Base-by-base conservation (phyloP, 2,888 invertebrate genomes). In the Drosophila nigritarsus region DNA sequence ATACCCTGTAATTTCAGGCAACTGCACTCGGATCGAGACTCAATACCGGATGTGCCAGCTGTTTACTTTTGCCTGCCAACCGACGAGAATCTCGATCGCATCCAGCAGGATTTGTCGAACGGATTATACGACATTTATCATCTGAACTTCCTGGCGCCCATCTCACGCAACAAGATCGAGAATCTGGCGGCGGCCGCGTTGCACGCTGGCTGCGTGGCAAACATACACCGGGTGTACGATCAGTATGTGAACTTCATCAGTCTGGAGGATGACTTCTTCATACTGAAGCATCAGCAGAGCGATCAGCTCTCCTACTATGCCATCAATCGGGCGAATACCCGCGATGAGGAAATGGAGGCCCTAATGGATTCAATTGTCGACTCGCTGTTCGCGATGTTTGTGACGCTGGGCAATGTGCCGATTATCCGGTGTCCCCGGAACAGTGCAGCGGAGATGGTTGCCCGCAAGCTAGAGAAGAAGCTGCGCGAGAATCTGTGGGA, bases 171-270 rank as follows among this genome's bases (percentile, higher is more conserved):
- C 89, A 97, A 97, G 93, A 95, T 99, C 74, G 99, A 99, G 94
- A 98, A 99, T 92, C 94, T 99, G 62, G 99, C 99, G 2, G 95
- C 97, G 0, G 96, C 98, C 2, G 98, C 99, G 0, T 95, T 99
- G 53, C 97, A 98, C 87, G 96, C 98, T 0, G 97, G 97, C 88
- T 96, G 97, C 82, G 97, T 98, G n/a, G 95, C 97, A 49, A 97
- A 96, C 91, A 97, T 99, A 70, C 97, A 98, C 78, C 99, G 99
- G 94, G 97, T 99, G 18, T 99, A 96, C 94, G 99, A 99, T 93
- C 99, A 99, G 93, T 99, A 99, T 94, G 95, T 99, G 63, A 99
- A 99, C 94, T 99, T 99, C 90, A 99, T 99, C 85, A 97, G 98
- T 54, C 94, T 99, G 78, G 99, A 99, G 94, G 99, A 99, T 93